Evolutionary conservation across 2,113 vertebrate species (phyloP), one percentile per base, ranked within the genome.

Genomic region (Lepus europaeus): DNA sequence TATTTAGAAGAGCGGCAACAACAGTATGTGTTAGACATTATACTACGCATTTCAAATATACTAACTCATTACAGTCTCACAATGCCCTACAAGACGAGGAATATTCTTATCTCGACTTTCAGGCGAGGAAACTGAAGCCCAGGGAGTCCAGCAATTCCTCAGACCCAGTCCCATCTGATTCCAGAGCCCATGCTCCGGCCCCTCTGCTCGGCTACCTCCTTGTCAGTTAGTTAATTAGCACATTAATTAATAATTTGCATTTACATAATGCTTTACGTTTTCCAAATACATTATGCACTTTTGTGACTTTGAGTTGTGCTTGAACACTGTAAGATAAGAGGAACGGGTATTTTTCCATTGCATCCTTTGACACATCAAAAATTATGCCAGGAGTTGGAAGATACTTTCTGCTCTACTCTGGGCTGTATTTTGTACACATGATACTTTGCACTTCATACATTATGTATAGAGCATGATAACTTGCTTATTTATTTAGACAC

Each of bases 381-480:
- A 33, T 7, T 68, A 64, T 69, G 16, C 31, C 12, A 20, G 25
- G n/a, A 33, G 9, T 36, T 33, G 16, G 86, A 87, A 81, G 53
- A 17, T 3, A 23, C 33, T 27, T 78, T 13, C n/a, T 14, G 33
- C 36, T 73, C 59, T 22, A 45, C 23, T 76, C 64, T 36, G 10
- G 1, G 9, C 25, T 1, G 7, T 49, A 0, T 39, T 76, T 70
- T 45, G 13, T 29, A 14, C 1, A 6, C n/a, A 1, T 0, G 66
- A 29, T 33, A 20, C 13, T 68, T 45, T 31, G 29, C 64, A 70
- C 20, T n/a, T 49, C 56, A 29, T 19, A 16, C 23, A 27, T 14
- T 27, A 0, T 9, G 4, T 9, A 0, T 27, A 27, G n/a, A 22
- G 3, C 20, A 9, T 0, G 45, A 11, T 23, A 14, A 59, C 56